Percentiles rank a stretch among this genome's conserved stretches.
Conservation (phyloP, 2,888 invertebrate genomes). For the Polyommatus iphigenia region DNA sequence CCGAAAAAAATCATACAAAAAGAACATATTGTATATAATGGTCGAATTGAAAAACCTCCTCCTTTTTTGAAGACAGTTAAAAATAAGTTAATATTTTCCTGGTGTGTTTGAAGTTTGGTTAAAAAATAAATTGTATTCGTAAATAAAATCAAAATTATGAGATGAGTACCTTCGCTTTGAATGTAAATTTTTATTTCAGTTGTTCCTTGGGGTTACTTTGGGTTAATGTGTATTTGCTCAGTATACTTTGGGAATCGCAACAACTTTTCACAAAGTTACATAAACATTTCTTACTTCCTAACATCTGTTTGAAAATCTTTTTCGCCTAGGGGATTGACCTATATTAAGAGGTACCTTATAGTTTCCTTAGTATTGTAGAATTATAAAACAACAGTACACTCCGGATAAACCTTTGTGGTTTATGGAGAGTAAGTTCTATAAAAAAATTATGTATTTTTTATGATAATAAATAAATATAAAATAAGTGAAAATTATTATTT, state of each 20-base stretch:
- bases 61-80: no score
- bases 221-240: background rate
- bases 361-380: no score
- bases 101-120: background rate
- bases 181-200: background rate
- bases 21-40: no score
- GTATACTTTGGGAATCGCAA: background rate
- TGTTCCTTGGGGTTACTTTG: conserved; percentile 12
- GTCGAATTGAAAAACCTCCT: no score
- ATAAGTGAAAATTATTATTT: no score
- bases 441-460: no score
- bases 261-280: background rate
- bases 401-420: no score
- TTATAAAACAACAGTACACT: no score
- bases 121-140: background rate
- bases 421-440: no score
- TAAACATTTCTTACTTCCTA: background rate
- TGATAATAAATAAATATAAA: no score
- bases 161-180: background rate
- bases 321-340: background rate
- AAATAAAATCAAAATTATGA: background rate
- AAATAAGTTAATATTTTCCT: no score
- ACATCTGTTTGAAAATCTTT: background rate
- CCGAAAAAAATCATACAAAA: background rate
- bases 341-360: background rate